Conservation (phyloP, 2,113 vertebrate species). For the Tragelaphus imberbis region DNA sequence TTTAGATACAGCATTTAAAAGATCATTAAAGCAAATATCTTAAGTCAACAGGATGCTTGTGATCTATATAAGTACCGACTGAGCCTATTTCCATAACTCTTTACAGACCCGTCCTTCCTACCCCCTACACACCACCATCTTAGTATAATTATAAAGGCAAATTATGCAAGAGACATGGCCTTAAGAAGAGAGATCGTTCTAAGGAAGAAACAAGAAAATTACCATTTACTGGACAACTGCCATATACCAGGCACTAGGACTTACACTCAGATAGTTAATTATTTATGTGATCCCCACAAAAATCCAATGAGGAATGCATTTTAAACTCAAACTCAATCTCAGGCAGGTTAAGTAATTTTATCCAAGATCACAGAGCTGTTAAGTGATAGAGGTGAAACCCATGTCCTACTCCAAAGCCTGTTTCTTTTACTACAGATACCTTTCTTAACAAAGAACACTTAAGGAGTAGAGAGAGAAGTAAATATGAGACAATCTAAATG, state of each 20-base stretch:
- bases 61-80: not conserved
- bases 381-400: not conserved
- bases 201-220: not conserved
- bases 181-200: not conserved
- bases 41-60: not conserved
- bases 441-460: not conserved
- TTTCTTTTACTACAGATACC: not conserved
- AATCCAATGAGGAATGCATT: not conserved
- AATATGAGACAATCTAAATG: not conserved
- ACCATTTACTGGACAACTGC: not conserved
- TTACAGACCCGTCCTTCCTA: not conserved
- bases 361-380: not conserved
- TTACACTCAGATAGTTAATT: not conserved
- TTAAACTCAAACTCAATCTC: conserved; percentile 39
- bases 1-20: conserved; percentile 5
- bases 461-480: not conserved
- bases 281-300: conserved; percentile 4
- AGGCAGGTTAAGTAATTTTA: not conserved
- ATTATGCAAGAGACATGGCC: not conserved
- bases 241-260: not conserved
- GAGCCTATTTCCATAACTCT: not conserved
- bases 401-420: not conserved
- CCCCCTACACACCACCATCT: not conserved
- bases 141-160: conserved; percentile 19
- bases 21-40: conserved; percentile 7